Evolutionary conservation across 2,888 invertebrate species (phyloP).

Genomic region (Atethmia centrago): DNA sequence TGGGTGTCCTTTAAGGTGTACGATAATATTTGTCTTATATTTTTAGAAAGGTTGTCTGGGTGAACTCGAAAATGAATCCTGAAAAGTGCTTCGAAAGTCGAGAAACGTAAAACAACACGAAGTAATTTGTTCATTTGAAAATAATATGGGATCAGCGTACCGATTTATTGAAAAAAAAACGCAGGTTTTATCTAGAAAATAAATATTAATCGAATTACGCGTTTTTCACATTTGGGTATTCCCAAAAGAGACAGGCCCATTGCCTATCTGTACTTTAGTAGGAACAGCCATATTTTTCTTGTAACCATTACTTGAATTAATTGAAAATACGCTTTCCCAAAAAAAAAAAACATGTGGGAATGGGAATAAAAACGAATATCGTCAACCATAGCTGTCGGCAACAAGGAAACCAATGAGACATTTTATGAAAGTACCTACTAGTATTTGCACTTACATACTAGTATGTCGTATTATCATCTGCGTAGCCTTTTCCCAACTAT

Average conservation of each 20-base stretch:
- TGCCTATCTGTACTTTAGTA: no score
- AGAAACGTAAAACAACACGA: conserved; percentile 22
- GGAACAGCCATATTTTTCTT: not conserved
- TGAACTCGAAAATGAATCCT: conserved; percentile 6
- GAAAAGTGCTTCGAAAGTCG: conserved; percentile 3
- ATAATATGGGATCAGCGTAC: not conserved
- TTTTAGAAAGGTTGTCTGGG: conserved; percentile 20
- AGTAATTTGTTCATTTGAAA: conserved; percentile 16
- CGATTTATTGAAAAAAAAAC: conserved; percentile 3
- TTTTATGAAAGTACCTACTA: not conserved
- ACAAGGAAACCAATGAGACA: not conserved
- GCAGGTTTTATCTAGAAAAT: not conserved
- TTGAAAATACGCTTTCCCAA: not conserved
- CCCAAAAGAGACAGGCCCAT: no score
- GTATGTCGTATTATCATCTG: no score
- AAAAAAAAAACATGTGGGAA: not conserved
- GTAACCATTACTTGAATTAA: not conserved
- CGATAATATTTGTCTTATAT: conserved; percentile 25
- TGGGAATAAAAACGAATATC: no score
- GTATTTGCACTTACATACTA: not conserved
- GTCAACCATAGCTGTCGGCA: not conserved
- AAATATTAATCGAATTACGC: no score
- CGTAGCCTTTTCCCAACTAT: no score
- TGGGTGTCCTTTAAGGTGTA: not conserved
- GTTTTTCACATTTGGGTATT: no score